phyloP scores from a whole-genome alignment of 2,888 invertebrate genomes.

The Meteorus cinctellus region DNA sequence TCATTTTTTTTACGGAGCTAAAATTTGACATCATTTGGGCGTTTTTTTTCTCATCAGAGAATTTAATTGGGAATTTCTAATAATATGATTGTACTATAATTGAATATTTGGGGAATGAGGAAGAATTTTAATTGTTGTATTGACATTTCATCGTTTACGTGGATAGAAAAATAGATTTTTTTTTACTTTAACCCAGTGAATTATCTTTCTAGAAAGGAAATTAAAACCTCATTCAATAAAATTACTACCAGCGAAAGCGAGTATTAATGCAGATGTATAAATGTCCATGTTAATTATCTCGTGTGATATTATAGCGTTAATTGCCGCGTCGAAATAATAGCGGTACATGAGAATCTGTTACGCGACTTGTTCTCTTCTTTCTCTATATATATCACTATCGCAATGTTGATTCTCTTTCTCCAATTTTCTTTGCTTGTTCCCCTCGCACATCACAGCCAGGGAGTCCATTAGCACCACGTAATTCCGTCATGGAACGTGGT shows the following conservation, averaged over 20 bases:
- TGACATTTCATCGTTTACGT: too few relatives aligned
- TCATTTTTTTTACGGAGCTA: too few relatives aligned
- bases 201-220: too few relatives aligned
- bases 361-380: slow-evolving; percentile 38
- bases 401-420: slow-evolving; percentile 43
- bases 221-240: background rate
- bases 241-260: slow-evolving; percentile 10
- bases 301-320: slow-evolving; percentile 55
- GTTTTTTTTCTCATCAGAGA: too few relatives aligned
- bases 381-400: slow-evolving; percentile 46
- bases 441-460: slow-evolving; percentile 25
- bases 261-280: background rate
- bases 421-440: slow-evolving; percentile 51
- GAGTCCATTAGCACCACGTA: slow-evolving; percentile 47
- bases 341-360: slow-evolving; percentile 56
- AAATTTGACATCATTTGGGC: too few relatives aligned
- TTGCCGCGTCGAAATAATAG: slow-evolving; percentile 55
- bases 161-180: background rate
- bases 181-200: too few relatives aligned
- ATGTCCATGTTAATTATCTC: slow-evolving; percentile 32
- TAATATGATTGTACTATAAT: too few relatives aligned
- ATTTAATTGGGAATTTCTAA: too few relatives aligned
- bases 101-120: too few relatives aligned
- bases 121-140: too few relatives aligned
- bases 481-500: slow-evolving; percentile 45